A percentile compares a stretch with the other conserved stretches of the same genome.
phyloP scores from a whole-genome alignment of 1,140 invertebrate species.

The Hyles euphorbiae region DNA sequence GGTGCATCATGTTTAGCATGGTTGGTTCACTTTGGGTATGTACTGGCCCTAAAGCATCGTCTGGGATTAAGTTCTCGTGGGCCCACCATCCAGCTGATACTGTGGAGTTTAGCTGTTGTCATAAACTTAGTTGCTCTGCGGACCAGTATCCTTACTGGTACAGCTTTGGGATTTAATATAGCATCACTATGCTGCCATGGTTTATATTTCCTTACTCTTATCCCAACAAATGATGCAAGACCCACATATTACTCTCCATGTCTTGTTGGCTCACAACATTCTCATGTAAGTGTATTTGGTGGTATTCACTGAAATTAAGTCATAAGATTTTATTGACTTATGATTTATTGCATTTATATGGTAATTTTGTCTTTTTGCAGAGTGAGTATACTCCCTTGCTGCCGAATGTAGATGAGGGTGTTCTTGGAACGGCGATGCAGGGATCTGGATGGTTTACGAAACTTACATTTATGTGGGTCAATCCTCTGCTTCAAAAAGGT shows the following conservation, averaged over 20 bases:
- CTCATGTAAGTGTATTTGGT: constrained; percentile 65
- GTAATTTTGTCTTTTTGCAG: constrained; percentile 30
- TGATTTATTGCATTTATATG: too few relatives aligned
- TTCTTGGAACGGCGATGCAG: constrained; percentile 89
- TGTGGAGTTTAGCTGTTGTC: constrained; percentile 80
- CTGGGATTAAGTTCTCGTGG: constrained; percentile 82
- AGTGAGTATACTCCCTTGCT: constrained; percentile 79
- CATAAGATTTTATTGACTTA: background rate
- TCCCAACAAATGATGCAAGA: constrained; percentile 75
- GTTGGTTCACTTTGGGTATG: constrained; percentile 86
- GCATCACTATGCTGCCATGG: constrained; percentile 74
- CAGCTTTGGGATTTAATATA: constrained; percentile 67
- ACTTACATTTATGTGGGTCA: constrained; percentile 92
- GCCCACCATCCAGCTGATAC: constrained; percentile 79
- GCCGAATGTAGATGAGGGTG: constrained; percentile 73
- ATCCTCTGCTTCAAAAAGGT: constrained; percentile 90
- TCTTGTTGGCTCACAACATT: constrained; percentile 73
- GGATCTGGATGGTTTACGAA: constrained; percentile 81
- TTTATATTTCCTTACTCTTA: constrained; percentile 78
- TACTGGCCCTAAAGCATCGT: constrained; percentile 80
- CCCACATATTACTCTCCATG: constrained; percentile 70
- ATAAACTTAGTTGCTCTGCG: constrained; percentile 78
- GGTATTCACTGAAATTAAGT: background rate
- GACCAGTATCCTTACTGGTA: constrained; percentile 57
- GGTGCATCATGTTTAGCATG: constrained; percentile 83